Evolutionary conservation across 2,888 invertebrate species (phyloP), one percentile per base, ranked within the genome.

Genomic region (Trissolcus japonicus): DNA sequence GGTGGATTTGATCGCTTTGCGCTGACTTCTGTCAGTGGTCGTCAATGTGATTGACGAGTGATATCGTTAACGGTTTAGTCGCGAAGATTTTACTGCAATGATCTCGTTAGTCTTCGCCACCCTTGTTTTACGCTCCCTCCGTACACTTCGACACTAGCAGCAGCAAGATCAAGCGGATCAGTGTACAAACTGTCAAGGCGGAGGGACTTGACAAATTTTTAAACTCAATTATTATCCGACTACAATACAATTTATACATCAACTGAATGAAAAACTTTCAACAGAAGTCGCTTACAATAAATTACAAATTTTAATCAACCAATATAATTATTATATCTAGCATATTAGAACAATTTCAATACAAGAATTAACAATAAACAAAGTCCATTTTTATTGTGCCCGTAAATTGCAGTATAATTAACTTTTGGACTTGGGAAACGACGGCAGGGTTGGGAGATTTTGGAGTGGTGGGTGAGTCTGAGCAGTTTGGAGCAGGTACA

Each of bases 11-110:
- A 83, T 83, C 78, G 80, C 78, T 80, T 80, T 80, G 81, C 80
- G 79, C 79, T 72, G 66, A 68, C 79, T 81, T 79, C 83, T 81
- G 83, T 83, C 84, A 80, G 80, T 83, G 82, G 82, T 86, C 86
- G 84, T 87, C 87, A 86, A 69, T 82, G 82, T 86, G 87, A 87
- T 86, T 86, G 87, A 87, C 86, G 86, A 86, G 85, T 86, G 87
- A 87, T 87, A 85, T 86, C 87, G 86, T 87, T 87, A 88, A 86
- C 85, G 86, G 82, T 84, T 86, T 86, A 84, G 81, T 78, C 78
- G 74, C 67, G 61, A 73, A 79, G 80, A 76, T 79, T 86, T 83
- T 82, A 82, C 82, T 82, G 82, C 82, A 81, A 85, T 83, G 82
- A 86, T 87, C 85, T 86, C 82, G 85, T 87, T 87, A 86, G 73